These are phyloP conservation scores for Euwallacea similis DNA, from an alignment of 1,140 invertebrate genomes.

Conservation along the genomic window DNA sequence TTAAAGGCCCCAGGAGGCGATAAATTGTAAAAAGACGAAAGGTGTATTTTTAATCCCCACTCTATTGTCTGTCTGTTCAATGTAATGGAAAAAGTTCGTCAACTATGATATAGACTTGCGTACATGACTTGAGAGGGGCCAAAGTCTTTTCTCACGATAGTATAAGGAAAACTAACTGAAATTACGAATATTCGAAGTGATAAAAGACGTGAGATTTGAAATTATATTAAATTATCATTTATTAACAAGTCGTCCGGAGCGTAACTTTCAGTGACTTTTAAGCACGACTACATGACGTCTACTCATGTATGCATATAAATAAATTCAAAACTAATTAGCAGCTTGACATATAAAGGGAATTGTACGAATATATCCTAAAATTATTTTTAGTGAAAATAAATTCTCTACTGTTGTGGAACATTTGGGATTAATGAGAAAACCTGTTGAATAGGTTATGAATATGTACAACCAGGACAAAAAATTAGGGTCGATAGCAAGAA, in stretches of 20 bases:
- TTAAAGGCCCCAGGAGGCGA: constrained; percentile 41
- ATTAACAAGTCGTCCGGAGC: too few relatives aligned
- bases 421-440: constrained; percentile 32
- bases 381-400: constrained; percentile 24
- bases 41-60: constrained; percentile 45
- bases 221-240: too few relatives aligned
- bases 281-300: too few relatives aligned
- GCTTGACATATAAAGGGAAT: constrained; percentile 20
- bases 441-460: constrained; percentile 36
- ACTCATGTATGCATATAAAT: too few relatives aligned
- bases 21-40: constrained; percentile 46
- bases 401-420: constrained; percentile 9
- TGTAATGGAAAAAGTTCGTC: constrained; percentile 50
- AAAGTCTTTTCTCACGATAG: too few relatives aligned
- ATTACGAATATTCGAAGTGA: too few relatives aligned
- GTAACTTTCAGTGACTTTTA: too few relatives aligned
- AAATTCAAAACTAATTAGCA: background rate
- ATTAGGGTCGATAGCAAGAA: constrained; percentile 4
- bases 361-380: constrained; percentile 25
- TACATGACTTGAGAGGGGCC: too few relatives aligned
- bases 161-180: too few relatives aligned
- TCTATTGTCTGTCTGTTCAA: constrained; percentile 48
- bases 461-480: constrained; percentile 32
- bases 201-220: too few relatives aligned
- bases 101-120: constrained; percentile 46